Conservation (phyloP, 2,797 vertebrate species). For the Acropternis orthonyx region DNA sequence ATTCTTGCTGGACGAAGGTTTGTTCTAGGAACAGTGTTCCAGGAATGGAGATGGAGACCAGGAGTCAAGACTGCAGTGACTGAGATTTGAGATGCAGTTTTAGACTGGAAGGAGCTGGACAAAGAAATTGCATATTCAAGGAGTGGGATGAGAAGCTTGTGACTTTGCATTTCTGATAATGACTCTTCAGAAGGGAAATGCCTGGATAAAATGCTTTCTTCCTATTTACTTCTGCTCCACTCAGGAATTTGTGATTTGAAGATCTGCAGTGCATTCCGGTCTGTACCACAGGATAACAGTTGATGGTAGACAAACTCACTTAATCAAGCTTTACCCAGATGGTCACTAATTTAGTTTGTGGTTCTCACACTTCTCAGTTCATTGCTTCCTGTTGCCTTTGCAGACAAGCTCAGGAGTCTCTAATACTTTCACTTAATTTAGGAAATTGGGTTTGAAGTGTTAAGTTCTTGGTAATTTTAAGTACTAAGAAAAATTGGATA, state of each 20-base stretch:
- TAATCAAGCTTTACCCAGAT: background rate
- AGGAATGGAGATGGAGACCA: background rate
- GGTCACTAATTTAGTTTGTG: background rate
- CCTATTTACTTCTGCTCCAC: background rate
- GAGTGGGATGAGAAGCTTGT: background rate
- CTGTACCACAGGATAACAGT: background rate
- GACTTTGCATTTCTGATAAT: background rate
- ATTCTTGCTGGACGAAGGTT: background rate
- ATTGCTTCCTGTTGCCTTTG: background rate
- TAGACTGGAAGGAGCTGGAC: background rate
- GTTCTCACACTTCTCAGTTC: background rate
- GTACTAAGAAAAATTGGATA: background rate
- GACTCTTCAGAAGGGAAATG: background rate
- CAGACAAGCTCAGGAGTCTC: background rate
- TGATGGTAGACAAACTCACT: background rate
- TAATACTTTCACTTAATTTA: background rate
- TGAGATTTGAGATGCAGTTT: background rate
- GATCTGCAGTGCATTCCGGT: background rate
- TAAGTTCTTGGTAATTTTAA: background rate
- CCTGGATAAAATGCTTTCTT: background rate
- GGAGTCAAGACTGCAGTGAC: background rate
- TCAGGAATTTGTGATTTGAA: background rate
- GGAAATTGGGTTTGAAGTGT: background rate
- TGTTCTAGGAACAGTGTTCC: background rate
- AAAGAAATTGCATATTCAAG: background rate